Evolutionary conservation across 1,140 invertebrate genomes (phyloP), one percentile per base, ranked within the genome.

Genomic region (Reticulitermes speratus): DNA sequence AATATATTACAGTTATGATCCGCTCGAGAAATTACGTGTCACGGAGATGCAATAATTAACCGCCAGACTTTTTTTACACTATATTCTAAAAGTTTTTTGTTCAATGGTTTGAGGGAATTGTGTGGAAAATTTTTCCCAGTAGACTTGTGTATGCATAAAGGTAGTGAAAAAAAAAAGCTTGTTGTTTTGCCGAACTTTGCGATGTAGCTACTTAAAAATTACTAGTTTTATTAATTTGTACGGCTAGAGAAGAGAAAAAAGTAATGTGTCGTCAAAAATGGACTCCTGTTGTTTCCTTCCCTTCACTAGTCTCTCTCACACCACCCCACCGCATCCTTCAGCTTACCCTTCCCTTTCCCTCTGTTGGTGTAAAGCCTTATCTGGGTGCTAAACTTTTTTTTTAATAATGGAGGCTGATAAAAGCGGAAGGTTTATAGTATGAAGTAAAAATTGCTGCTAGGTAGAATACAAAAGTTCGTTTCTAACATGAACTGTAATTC

Each of bases 1-100:
- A 75, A 75, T 75, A 75, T 75, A 75, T 75, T 75, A 75, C 65
- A 14, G 65, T 75, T 75, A 75, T 75, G 65, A 75, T 75, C 65
- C 65, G n/a, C 65, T 30, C 65, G 65, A 75, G 65, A 75, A 75
- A 30, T 75, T 75, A 30, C 65, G n/a, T 75, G 65, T 75, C 65
- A 75, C 65, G 65, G 65, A 25, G 65, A 30, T 75, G 65, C 65
- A 3, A 75, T 75, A 75, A 75, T 75, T 75, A 75, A 75, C 65
- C n/a, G 65, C 65, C 65, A 75, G 25, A 75, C 25, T 30, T 75
- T 38, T 75, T 75, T 75, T n/a, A n/a, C 65, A 75, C 65, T 75
- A 75, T 30, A 25, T 25, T 14, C n/a, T 30, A 75, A 30, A 75
- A 75, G 25, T 75, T 75, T 75, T 75, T 75, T 75, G 3, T 30